Conservation (phyloP, 2,797 vertebrate species). For the Gephyroberyx darwinii region DNA sequence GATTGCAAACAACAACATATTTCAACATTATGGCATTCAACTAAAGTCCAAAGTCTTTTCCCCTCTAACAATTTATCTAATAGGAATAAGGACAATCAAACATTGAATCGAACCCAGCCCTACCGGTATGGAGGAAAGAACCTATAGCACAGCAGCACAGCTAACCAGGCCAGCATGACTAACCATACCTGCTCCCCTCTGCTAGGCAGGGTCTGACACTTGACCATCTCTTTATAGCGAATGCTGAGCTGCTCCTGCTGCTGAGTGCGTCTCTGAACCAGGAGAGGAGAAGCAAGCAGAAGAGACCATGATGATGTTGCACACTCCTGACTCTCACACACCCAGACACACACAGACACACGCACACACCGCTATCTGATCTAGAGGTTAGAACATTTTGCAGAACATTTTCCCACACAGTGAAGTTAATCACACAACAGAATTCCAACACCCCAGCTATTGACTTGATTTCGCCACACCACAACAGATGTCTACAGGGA, state of each 20-base stretch:
- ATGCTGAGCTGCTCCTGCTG: conserved; percentile 84
- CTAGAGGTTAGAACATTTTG: no score
- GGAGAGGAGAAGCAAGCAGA: conserved; percentile 47
- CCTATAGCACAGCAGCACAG: neutral
- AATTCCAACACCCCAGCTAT: neutral
- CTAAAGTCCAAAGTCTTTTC: neutral
- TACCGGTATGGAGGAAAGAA: no score
- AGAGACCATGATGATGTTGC: conserved; percentile 31
- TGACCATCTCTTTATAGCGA: conserved; percentile 82
- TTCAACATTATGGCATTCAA: no score
- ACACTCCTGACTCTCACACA: neutral
- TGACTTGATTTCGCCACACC: conserved; percentile 22
- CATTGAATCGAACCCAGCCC: no score
- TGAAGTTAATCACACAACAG: conserved; percentile 9
- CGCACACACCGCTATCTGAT: neutral
- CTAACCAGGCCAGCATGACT: conserved; percentile 17
- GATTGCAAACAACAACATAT: no score
- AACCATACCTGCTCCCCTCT: conserved; percentile 79
- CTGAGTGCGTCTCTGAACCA: conserved; percentile 77
- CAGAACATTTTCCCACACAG: no score
- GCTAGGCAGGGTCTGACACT: conserved; percentile 77
- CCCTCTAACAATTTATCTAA: no score
- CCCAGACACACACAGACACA: conserved; percentile 2
- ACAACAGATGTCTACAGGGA: conserved; percentile 23
- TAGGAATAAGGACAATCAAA: no score